Evolutionary conservation across 2,797 vertebrate genomes (phyloP).

Genomic region (Helostoma temminkii): DNA sequence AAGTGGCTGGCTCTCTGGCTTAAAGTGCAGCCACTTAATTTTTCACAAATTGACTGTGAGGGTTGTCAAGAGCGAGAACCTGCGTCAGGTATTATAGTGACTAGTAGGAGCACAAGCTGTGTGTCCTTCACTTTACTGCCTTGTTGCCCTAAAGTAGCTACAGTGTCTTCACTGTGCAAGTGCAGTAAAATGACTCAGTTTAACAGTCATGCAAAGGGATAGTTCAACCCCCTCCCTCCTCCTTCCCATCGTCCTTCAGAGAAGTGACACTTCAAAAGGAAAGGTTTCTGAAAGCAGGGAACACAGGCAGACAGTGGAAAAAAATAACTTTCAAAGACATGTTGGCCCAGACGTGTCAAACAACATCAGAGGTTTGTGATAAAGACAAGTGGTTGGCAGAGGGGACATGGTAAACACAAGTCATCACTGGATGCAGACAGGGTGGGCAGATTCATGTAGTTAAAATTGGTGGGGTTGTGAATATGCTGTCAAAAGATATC

Average conservation of each 20-base stretch:
- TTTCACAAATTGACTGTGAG: constrained; percentile 75
- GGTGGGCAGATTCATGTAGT: constrained; percentile 33
- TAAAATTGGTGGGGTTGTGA: constrained; percentile 24
- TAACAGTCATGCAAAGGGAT: constrained; percentile 43
- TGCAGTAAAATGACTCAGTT: constrained; percentile 59
- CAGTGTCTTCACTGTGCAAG: constrained; percentile 22
- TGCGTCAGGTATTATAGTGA: constrained; percentile 42
- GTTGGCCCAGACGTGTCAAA: constrained; percentile 66
- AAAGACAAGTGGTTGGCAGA: constrained; percentile 32
- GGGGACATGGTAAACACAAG: constrained; percentile 52
- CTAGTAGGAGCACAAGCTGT: constrained; percentile 38
- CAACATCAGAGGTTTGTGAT: constrained; percentile 50
- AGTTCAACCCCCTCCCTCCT: constrained; percentile 24
- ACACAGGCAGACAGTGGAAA: constrained; percentile 20
- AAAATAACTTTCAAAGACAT: constrained; percentile 61
- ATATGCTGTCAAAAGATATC: constrained; percentile 30
- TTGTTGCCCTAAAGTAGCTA: constrained; percentile 26
- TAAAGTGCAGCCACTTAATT: constrained; percentile 75
- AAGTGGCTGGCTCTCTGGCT: constrained; percentile 65
- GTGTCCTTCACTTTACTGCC: constrained; percentile 31
- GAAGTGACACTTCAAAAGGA: constrained; percentile 72
- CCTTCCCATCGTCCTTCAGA: constrained; percentile 26
- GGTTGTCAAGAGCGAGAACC: constrained; percentile 56
- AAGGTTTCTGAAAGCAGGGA: constrained; percentile 47
- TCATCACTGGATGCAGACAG: constrained; percentile 28